Evolutionary conservation across 1,140 invertebrate species (phyloP).

Genomic region (Chymomyza costata): DNA sequence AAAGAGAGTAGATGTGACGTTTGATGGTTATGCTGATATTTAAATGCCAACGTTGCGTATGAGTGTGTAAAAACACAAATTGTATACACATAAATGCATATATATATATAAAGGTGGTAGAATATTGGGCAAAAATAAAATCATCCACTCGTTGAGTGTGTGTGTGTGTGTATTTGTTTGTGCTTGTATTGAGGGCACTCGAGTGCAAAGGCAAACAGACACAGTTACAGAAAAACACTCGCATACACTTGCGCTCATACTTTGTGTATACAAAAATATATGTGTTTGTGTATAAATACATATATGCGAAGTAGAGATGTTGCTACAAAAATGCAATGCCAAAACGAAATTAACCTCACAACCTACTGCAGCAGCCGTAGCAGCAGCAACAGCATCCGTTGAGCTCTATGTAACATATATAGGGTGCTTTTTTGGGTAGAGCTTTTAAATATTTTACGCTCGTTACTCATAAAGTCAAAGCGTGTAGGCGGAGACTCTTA

Average conservation of each 20-base stretch:
- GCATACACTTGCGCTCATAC: background rate
- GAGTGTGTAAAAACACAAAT: no score
- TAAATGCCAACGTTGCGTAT: slow-evolving; percentile 17
- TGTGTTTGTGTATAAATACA: background rate
- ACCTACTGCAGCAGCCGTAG: slow-evolving; percentile 55
- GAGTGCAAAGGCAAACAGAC: slow-evolving; percentile 48
- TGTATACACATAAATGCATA: slow-evolving; percentile 27
- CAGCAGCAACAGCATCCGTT: slow-evolving; percentile 2
- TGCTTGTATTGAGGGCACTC: slow-evolving; percentile 53
- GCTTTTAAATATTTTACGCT: no score
- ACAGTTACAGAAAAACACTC: slow-evolving; percentile 21
- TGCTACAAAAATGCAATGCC: slow-evolving; percentile 45
- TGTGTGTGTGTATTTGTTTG: background rate
- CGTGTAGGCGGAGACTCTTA: no score
- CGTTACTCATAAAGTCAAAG: no score
- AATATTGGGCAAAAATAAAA: slow-evolving; percentile 48
- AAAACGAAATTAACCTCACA: slow-evolving; percentile 67
- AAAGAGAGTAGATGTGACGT: slow-evolving; percentile 11
- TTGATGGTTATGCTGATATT: slow-evolving; percentile 16
- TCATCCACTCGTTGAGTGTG: slow-evolving; percentile 21
- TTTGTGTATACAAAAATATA: background rate
- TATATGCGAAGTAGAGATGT: slow-evolving; percentile 1
- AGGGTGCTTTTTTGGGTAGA: slow-evolving; percentile 6
- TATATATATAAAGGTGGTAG: background rate
- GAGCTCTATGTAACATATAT: background rate